phyloP scores from a whole-genome alignment of 2,797 vertebrate genomes.

The Monodelphis domestica region DNA sequence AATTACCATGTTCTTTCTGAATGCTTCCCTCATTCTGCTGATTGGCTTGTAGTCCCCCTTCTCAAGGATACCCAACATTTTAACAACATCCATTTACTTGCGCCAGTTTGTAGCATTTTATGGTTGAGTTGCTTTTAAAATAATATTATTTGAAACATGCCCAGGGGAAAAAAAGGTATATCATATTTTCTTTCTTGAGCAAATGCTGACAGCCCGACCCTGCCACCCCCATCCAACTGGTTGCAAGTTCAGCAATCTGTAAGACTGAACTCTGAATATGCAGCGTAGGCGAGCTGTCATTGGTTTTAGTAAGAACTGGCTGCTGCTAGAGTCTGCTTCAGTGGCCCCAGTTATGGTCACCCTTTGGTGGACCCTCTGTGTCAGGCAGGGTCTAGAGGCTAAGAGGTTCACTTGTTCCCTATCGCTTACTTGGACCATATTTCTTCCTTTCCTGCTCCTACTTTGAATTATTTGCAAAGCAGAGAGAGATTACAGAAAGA shows the following conservation, averaged over 20 bases:
- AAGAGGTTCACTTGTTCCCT: background rate
- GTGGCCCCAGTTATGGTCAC: background rate
- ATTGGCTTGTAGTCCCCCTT: background rate
- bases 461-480: background rate
- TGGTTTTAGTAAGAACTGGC: background rate
- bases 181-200: constrained; percentile 14
- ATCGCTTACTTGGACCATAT: background rate
- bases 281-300: background rate
- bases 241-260: background rate
- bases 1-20: background rate
- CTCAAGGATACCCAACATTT: background rate
- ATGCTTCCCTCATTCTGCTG: background rate
- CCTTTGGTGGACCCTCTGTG: background rate
- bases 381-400: background rate
- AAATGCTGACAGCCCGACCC: constrained; percentile 9
- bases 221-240: background rate
- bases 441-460: background rate
- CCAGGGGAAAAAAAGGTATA: constrained; percentile 15
- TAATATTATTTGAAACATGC: background rate
- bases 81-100: background rate
- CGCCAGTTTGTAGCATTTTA: constrained; percentile 28
- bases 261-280: background rate
- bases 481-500: background rate
- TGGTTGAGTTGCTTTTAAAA: constrained; percentile 5
- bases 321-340: background rate